Percentiles rank a stretch among this genome's conserved stretches.
Evolutionary conservation across 1,140 invertebrate species (phyloP).

Genomic region (Acromyrmex echinatior): DNA sequence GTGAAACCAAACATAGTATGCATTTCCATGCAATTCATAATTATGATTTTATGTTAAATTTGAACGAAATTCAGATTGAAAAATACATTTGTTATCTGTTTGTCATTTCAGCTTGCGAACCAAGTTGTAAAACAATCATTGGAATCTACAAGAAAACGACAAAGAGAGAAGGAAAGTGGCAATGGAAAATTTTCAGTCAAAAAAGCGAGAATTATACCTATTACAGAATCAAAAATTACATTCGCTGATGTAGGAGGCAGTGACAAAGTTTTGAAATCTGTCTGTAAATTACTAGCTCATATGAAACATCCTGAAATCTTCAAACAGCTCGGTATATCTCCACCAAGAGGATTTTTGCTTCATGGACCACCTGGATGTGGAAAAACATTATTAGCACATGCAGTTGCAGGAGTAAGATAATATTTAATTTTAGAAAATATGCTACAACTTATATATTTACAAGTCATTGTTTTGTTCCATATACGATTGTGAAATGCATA

Average conservation of each 20-base stretch:
- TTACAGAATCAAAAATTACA: constrained; percentile 86
- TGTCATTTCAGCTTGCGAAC: constrained; percentile 64
- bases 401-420: constrained; percentile 94
- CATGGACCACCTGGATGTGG: constrained; percentile 98
- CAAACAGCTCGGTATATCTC: constrained; percentile 92
- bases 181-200: constrained; percentile 70
- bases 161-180: constrained; percentile 84
- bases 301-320: constrained; percentile 95
- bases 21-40: neutral
- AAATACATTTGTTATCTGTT: neutral
- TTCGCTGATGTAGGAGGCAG: constrained; percentile 93
- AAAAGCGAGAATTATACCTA: constrained; percentile 77
- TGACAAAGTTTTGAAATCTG: constrained; percentile 91
- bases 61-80: neutral
- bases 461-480: too few species aligned
- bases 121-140: neutral
- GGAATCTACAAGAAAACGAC: constrained; percentile 82
- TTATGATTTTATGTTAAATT: constrained; percentile 4
- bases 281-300: constrained; percentile 93
- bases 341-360: constrained; percentile 94
- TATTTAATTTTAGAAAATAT: constrained; percentile 18
- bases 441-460: neutral
- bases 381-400: constrained; percentile 96
- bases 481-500: neutral
- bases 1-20: constrained; percentile 45